Evolutionary conservation across 2,888 invertebrate genomes (phyloP), one percentile per base, ranked within the genome.

Genomic region (Aradus depressus): DNA sequence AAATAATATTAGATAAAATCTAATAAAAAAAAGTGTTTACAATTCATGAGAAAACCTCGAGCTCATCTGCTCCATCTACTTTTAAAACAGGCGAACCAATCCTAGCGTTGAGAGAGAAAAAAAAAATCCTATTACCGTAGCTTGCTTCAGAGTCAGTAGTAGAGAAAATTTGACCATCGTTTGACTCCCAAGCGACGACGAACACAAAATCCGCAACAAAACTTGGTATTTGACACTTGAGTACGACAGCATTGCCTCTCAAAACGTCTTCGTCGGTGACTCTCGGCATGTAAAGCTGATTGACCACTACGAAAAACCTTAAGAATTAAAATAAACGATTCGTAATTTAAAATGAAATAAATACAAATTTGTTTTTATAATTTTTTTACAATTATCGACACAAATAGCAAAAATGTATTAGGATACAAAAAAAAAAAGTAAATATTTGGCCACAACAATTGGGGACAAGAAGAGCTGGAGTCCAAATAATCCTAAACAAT

Each of bases 241-340:
- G 71, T 56, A 81, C 81, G 34, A 80, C 87, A 38, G 86, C 77
- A 70, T 88, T 88, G 58, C 87, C 88, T 57, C 82, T 78, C 59
- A 88, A 73, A 56, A 88, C 84, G 66, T 86, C 86, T 70, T 87
- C 88, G 67, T 88, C 88, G 61, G 79, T 85, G 51, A 88, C 85
- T 54, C 87, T 79, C 58, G 83, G 84, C 68, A 86, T 82, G 73
- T 87, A 88, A 65, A 79, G 79, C 67, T 88, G 88, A 69, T 84
- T 82, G 54, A 88, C 85, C 68, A 86, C 87, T 88, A 75, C 59
- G 71, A n/a, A n/a, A n/a, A n/a, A n/a, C n/a, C n/a, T n/a, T n/a
- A n/a, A n/a, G 69, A 81, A 81, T 55, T n/a, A 31, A 8, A 31
- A n/a, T 31, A 31, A n/a, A 31, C 10, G n/a, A 8, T 31, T 8